A percentile compares a stretch with the other conserved stretches of the same genome.
phyloP scores from a whole-genome alignment of 1,140 invertebrate species.

The Carcinoscorpius rotundicauda region DNA sequence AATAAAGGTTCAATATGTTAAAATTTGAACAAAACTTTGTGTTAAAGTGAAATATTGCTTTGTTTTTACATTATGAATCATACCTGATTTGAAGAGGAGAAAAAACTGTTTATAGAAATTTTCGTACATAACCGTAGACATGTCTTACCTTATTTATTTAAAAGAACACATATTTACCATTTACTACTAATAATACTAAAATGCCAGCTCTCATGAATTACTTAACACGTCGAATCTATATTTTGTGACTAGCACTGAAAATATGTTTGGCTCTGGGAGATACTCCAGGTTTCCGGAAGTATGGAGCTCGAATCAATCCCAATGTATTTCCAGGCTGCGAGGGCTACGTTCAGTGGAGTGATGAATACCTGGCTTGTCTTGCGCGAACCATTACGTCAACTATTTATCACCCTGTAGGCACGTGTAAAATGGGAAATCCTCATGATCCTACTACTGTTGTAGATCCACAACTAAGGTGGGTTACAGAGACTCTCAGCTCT shows the following conservation, averaged over 20 bases:
- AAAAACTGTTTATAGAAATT: too few species aligned
- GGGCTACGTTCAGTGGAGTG: slow-evolving; percentile 54
- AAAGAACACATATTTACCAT: too few species aligned
- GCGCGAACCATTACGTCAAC: slow-evolving; percentile 61
- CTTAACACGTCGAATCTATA: not conserved
- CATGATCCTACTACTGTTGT: slow-evolving; percentile 75
- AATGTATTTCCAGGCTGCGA: slow-evolving; percentile 50
- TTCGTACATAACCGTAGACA: too few species aligned
- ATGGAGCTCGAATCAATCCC: slow-evolving; percentile 14
- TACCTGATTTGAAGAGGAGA: too few species aligned
- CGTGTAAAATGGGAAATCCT: slow-evolving; percentile 82
- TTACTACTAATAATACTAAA: too few species aligned
- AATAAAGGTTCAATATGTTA: too few species aligned
- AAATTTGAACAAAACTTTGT: too few species aligned
- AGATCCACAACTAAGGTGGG: slow-evolving; percentile 48
- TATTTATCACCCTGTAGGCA: slow-evolving; percentile 76
- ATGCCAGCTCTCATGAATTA: too few species aligned
- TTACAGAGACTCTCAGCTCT: slow-evolving; percentile 18
- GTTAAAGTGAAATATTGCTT: too few species aligned
- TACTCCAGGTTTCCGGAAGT: slow-evolving; percentile 17
- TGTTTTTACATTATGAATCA: too few species aligned
- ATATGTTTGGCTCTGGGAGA: slow-evolving; percentile 21
- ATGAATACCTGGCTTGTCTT: slow-evolving; percentile 73
- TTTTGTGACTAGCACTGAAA: slow-evolving; percentile 20
- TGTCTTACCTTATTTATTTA: too few species aligned